phyloP scores from a whole-genome alignment of 1,140 invertebrate genomes.

The Ylistrum balloti region DNA sequence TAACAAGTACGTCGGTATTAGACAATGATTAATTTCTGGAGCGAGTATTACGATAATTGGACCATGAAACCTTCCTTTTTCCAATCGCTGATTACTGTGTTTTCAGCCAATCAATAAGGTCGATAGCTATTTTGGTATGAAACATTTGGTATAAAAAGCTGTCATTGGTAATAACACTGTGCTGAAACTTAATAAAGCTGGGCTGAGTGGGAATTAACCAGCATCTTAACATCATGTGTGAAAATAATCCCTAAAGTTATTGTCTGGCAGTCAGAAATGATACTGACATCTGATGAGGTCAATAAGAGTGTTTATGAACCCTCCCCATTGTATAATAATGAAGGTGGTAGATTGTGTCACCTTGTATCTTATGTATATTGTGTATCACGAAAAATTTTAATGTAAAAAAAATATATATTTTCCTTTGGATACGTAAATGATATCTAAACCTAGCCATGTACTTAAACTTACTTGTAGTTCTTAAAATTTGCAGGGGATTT shows the following conservation, averaged over 20 bases:
- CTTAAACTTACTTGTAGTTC: no score
- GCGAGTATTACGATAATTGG: background rate
- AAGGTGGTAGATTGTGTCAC: background rate
- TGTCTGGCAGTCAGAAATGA: background rate
- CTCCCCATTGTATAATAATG: background rate
- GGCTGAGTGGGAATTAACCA: background rate
- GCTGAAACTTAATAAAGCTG: background rate
- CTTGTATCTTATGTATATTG: background rate
- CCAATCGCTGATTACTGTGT: background rate
- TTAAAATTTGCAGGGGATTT: no score
- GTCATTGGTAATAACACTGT: background rate
- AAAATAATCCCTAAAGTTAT: constrained; percentile 7
- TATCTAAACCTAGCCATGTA: no score
- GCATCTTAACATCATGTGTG: constrained; percentile 5
- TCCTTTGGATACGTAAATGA: no score
- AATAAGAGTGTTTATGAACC: constrained; percentile 11
- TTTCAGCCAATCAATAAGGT: background rate
- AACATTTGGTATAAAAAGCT: background rate
- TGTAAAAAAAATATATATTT: no score
- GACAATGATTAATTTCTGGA: constrained; percentile 40
- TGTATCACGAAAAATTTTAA: no score
- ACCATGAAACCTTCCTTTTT: background rate
- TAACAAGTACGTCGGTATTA: constrained; percentile 28
- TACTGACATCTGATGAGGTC: background rate
- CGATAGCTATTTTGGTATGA: background rate